Evolutionary conservation across 2,797 vertebrate species (phyloP), one percentile per base, ranked within the genome.

Genomic region (Discoglossus pictus): DNA sequence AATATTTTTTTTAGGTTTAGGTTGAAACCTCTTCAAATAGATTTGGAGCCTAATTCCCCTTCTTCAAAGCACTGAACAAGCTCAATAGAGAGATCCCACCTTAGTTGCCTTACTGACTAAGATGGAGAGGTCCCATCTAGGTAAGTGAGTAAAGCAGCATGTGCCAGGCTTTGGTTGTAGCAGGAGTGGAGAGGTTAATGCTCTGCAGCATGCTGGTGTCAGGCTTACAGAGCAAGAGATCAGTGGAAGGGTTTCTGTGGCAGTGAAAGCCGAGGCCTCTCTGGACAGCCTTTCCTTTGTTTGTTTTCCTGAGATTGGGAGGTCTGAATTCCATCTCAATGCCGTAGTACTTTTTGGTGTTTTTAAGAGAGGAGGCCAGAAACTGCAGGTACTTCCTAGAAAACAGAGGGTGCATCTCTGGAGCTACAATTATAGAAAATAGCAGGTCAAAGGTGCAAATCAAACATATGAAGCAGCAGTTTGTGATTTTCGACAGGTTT

Each of bases 211-310:
- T 25, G 34, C 31, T 59, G 40, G 65, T 68, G 65, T 61, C 55
- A 60, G 65, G 47, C 47, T 52, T 44, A 36, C 42, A 27, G 38
- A 68, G 65, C 65, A 59, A n/a, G 56, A 63, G 68, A 70, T 70
- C 60, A 69, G 67, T 62, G 51, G 67, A 69, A 69, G 67, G 67
- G 54, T 69, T 65, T 40, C 67, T 53, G 52, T 69, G 61, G 67
- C 50, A 70, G 60, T 70, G 68, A 58, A 71, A 71, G 46, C 61
- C 12, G 1, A 65, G 72, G 20, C 74, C 73, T 62, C 71, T 76
- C 62, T 79, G 82, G 68, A 84, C 81, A 85, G 80, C 83, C 82
- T 85, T 82, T 78, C 78, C 81, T 84, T 85, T 84, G 68, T 79
- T 82, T 74, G 65, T 78, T 83, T 80, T 75, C 78, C 79, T 78